A percentile compares a stretch with the other conserved stretches of the same genome.
Conservation (phyloP, 2,888 invertebrate species). For the Xestia xanthographa region DNA sequence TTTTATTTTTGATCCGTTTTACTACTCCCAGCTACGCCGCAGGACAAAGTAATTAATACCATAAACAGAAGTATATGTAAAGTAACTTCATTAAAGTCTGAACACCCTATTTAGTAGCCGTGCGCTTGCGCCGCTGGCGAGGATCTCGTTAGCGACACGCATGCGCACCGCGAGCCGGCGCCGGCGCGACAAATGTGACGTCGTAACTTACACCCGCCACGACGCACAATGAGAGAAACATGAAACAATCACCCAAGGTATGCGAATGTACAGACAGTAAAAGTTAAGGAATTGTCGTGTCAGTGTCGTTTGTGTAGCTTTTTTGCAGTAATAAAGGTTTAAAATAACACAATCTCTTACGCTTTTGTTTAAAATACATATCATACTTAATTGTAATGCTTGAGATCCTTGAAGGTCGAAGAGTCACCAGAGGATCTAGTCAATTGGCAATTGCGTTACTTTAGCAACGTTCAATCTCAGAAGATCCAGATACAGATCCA, state of each 20-base stretch:
- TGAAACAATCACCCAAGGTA: conserved; percentile 59
- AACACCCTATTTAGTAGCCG: conserved; percentile 58
- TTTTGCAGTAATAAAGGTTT: conserved; percentile 40
- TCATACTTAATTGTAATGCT: background rate
- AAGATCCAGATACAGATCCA: no score
- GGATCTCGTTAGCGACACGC: conserved; percentile 67
- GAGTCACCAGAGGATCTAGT: background rate
- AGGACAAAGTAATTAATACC: conserved; percentile 26
- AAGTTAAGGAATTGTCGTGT: conserved; percentile 50
- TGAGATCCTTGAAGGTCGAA: background rate
- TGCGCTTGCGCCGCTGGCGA: conserved; percentile 49
- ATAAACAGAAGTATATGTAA: conserved; percentile 23
- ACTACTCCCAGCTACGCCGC: background rate
- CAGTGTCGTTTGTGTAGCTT: conserved; percentile 19
- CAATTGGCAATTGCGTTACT: background rate
- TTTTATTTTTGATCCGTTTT: background rate
- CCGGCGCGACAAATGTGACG: conserved; percentile 72
- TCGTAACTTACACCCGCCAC: conserved; percentile 74
- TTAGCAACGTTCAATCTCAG: background rate
- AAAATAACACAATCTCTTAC: conserved; percentile 18
- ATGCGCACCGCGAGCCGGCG: conserved; percentile 64
- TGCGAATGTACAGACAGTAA: conserved; percentile 56
- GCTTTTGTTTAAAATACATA: background rate
- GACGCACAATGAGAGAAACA: conserved; percentile 61
- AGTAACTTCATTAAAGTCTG: conserved; percentile 50